Base-by-base conservation (phyloP, 2,888 invertebrate genomes). In the Eupeodes luniger region DNA sequence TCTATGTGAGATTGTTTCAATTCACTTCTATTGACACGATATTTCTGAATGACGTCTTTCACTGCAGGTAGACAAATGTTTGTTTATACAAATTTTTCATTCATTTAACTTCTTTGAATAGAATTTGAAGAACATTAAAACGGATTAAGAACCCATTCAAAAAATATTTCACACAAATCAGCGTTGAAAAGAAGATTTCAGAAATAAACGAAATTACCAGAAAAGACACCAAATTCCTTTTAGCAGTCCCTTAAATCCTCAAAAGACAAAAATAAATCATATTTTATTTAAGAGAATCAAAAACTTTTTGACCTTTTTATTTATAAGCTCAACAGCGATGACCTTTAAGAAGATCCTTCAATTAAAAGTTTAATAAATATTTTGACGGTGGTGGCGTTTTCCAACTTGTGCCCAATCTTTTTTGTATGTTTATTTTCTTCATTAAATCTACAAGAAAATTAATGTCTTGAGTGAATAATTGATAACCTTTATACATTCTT, bases 381-480 rank as follows among this genome's bases (percentile, higher is more conserved):
- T 44, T 16, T 40, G 27, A 27, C 2, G 27, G 27, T 2, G 27
- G 27, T 27, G 27, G 27, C 3, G 19, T 64, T 47, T 19, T 19
- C 19, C 11, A 44, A 6, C 12, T 14, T 12, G 19, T 64, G 9
- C 19, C 27, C 57, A 27, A 12, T 1, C 1, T 3, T 12, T 64
- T 44, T 12, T 34, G 27, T 34, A 27, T 57, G 11, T 57, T 44
- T 47, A 19, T 44, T 47, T 36, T n/a, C 19, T n/a, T 36, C n/a
- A 53, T 49, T 53, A 67, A n/a, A 51, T 67, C 11, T 34, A 34
- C 10, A n/a, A 51, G 49, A 49, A n/a, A 67, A 34, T 67, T 1
- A 59, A 14, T 9, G 14, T 27, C 34, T 47, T 14, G 14, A 27
- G 57, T 55, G 34, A 51, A 75, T 75, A 76, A 76, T 62, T 76